Evolutionary conservation across 2,888 invertebrate species (phyloP).

Genomic region (Dasypolia templi): DNA sequence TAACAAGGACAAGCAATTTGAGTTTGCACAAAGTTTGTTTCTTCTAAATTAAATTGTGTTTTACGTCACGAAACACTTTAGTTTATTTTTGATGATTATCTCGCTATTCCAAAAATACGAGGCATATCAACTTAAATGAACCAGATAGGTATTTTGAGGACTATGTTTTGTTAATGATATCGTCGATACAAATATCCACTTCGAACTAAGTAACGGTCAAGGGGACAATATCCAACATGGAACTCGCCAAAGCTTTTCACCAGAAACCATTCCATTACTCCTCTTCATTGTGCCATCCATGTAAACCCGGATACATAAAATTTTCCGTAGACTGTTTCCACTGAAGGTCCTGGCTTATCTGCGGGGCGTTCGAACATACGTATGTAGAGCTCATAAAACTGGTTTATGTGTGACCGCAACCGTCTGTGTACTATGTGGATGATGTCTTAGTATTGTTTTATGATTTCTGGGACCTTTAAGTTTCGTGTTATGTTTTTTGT

Average conservation of each 20-base stretch:
- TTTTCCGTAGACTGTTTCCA: slow-evolving; percentile 48
- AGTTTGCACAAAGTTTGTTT: neutral
- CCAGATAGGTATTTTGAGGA: neutral
- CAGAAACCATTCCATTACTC: slow-evolving; percentile 34
- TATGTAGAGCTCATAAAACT: slow-evolving; percentile 48
- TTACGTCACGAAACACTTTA: neutral
- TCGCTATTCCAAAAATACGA: neutral
- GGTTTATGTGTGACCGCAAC: slow-evolving; percentile 43
- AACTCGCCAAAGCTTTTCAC: slow-evolving; percentile 20
- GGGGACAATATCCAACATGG: neutral
- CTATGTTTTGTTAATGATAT: neutral
- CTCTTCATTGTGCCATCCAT: slow-evolving; percentile 25
- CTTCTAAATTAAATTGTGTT: slow-evolving; percentile 5
- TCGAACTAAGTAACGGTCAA: neutral
- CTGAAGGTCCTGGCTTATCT: slow-evolving; percentile 58
- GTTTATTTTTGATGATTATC: neutral
- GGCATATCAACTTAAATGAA: too few species aligned
- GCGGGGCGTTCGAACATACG: slow-evolving; percentile 41
- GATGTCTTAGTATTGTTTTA: slow-evolving; percentile 57
- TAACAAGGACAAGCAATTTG: neutral
- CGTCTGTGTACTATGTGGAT: slow-evolving; percentile 40
- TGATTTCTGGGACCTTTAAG: slow-evolving; percentile 27
- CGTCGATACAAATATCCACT: neutral
- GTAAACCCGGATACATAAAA: slow-evolving; percentile 48
- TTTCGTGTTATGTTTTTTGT: slow-evolving; percentile 4